Evolutionary conservation across 2,113 vertebrate species (phyloP), one percentile per base, ranked within the genome.

Genomic region (Desmodus rotundus): DNA sequence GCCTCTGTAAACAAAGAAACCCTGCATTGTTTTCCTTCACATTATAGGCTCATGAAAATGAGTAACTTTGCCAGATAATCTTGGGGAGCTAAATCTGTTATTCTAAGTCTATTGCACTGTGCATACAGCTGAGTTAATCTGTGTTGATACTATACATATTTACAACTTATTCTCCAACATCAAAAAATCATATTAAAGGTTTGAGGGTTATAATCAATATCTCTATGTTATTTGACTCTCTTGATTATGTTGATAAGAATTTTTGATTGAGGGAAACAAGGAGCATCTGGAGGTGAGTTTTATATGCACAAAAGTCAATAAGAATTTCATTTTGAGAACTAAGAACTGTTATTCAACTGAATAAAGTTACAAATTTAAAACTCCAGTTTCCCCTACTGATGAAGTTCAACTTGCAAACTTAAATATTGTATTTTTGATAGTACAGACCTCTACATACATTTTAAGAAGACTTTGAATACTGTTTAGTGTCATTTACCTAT

Each of bases 351-450:
- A 80, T 31, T 58, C 31, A 65, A 61, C 33, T 78, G 65, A 58
- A 65, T 67, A 78, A 91, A 89, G 9, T 26, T 65, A 52, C 1
- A 63, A 24, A 77, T 67, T 67, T 4, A 54, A 89, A 96, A 68
- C n/a, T 63, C 16, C 4, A 76, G 0, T 83, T 78, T 74, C 1
- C 7, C 50, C 3, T 74, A 72, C n/a, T 58, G 7, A 50, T 82
- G 91, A 86, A 89, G 67, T 61, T 91, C 54, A 73, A 74, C n/a
- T 74, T 84, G n/a, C 12, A 24, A 72, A 56, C 54, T 73, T 73
- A 78, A 94, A 87, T 58, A 45, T 24, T 63, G 2, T 72, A 81
- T 38, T 80, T 68, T 43, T 93, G 11, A 87, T 54, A 63, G 1
- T 54, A 10, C 1, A 74, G 28, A 58, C 61, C 68, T 58, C 70